phyloP scores from a whole-genome alignment of 30 jellyfish, hydroid and myxozoan genomes.

The Phacellophora camtschatica region DNA sequence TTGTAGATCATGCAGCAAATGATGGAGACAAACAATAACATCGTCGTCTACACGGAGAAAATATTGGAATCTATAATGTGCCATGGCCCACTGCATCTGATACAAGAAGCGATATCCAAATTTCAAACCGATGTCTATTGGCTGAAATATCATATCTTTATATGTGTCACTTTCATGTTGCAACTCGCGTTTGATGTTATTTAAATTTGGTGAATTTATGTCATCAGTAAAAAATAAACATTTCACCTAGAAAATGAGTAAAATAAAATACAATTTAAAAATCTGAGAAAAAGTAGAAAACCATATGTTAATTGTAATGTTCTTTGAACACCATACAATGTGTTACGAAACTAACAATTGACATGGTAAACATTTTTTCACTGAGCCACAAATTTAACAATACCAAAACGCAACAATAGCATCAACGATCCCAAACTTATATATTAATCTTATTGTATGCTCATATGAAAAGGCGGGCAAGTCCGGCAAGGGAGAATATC shows the following conservation, averaged over 20 bases:
- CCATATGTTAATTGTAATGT: no score
- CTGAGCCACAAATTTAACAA: no score
- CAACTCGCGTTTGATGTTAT: background rate
- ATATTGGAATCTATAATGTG: constrained; percentile 52
- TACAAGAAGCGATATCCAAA: constrained; percentile 73
- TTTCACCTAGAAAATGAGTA: constrained; percentile 42
- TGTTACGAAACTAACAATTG: no score
- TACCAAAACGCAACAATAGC: no score
- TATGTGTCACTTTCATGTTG: constrained; percentile 31
- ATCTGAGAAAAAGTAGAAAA: no score
- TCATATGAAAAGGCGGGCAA: no score
- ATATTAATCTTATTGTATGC: no score
- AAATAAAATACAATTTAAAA: background rate
- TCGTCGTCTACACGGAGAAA: constrained; percentile 80
- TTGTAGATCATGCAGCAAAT: constrained; percentile 41
- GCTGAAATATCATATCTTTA: constrained; percentile 62
- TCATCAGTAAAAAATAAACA: constrained; percentile 77
- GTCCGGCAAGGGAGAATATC: no score
- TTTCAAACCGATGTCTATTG: constrained; percentile 56
- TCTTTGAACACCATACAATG: no score
- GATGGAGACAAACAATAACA: constrained; percentile 61
- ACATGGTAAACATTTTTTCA: no score
- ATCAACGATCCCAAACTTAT: no score
- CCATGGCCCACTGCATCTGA: constrained; percentile 79
- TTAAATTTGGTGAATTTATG: constrained; percentile 19